Conservation (phyloP, 2,797 vertebrate species). For the Myiotriccus ornatus region DNA sequence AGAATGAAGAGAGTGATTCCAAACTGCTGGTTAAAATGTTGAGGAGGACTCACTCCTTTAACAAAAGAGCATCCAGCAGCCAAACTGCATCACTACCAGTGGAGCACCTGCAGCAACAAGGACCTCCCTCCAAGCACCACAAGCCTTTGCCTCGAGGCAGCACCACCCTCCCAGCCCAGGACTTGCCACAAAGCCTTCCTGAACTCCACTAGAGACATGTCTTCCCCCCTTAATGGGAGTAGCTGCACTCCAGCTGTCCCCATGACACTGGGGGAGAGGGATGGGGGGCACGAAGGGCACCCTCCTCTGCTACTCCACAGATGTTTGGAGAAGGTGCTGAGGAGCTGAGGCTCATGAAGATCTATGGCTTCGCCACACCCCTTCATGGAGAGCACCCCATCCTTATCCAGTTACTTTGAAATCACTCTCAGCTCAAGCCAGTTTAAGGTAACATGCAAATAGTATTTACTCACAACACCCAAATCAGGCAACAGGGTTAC, state of each 20-base stretch:
- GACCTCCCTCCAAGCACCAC: not conserved
- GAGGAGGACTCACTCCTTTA: rapidly evolving
- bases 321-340: not conserved
- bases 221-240: not conserved
- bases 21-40: rapidly evolving
- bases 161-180: not conserved
- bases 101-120: not conserved
- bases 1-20: not conserved
- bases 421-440: not conserved
- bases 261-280: rapidly evolving
- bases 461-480: constrained; percentile 44
- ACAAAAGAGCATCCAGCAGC: not conserved
- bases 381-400: rapidly evolving
- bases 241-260: not conserved
- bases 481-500: constrained; percentile 11
- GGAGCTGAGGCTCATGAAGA: not conserved
- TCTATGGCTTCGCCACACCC: not conserved
- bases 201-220: rapidly evolving
- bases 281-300: rapidly evolving
- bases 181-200: not conserved
- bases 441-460: constrained; percentile 48
- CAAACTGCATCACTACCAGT: not conserved
- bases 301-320: not conserved
- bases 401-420: constrained; percentile 26
- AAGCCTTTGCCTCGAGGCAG: not conserved